These are phyloP conservation scores for Phlogophora meticulosa DNA, from an alignment of 2,888 invertebrate genomes.

Conservation along the genomic window DNA sequence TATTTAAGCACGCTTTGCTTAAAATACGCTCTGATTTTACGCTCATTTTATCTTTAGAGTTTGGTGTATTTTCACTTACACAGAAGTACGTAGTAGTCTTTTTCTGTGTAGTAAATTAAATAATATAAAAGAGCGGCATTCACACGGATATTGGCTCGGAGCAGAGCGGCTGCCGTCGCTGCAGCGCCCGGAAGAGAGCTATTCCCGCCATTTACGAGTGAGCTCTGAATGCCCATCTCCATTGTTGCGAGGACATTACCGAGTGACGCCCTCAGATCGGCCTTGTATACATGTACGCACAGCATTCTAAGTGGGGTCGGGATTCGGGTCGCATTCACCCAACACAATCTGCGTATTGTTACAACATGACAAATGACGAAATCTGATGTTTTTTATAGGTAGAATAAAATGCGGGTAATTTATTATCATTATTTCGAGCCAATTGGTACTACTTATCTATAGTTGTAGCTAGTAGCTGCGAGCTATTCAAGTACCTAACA, in stretches of 20 bases:
- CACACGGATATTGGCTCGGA: constrained; percentile 54
- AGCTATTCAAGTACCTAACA: not conserved
- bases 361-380: constrained; percentile 33
- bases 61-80: constrained; percentile 1
- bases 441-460: constrained; percentile 13
- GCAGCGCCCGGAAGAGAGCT: constrained; percentile 77
- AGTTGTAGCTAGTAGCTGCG: constrained; percentile 1
- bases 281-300: constrained; percentile 53
- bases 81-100: not conserved
- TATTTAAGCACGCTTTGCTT: constrained; percentile 7
- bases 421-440: constrained; percentile 27
- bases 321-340: constrained; percentile 41
- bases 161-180: constrained; percentile 40
- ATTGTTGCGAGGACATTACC: constrained; percentile 74
- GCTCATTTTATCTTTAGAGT: not conserved
- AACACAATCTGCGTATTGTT: constrained; percentile 33
- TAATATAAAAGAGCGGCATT: constrained; percentile 48
- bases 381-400: constrained; percentile 36
- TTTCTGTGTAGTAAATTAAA: constrained; percentile 37
- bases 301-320: constrained; percentile 54
- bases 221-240: constrained; percentile 73
- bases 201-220: constrained; percentile 80
- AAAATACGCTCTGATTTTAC: constrained; percentile 10
- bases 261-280: constrained; percentile 69
- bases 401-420: constrained; percentile 50